Conservation (phyloP, 2,888 invertebrate genomes). For the Apeira syringaria region DNA sequence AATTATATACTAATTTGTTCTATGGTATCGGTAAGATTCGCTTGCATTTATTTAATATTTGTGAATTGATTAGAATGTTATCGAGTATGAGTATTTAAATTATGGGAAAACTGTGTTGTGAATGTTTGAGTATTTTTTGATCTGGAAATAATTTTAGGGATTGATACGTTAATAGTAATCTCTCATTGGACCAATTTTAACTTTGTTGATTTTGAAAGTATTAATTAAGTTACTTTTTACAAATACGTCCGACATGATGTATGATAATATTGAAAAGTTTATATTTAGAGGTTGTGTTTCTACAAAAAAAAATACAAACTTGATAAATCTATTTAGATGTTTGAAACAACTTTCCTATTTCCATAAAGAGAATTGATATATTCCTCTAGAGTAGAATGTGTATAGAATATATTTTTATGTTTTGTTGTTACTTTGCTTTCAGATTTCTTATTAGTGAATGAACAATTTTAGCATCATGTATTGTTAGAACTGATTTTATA, state of each 20-base stretch:
- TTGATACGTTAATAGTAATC: constrained; percentile 18
- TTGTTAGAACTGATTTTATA: not conserved
- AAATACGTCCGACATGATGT: no score
- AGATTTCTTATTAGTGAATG: not conserved
- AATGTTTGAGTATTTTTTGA: constrained; percentile 13
- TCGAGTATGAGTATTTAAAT: no score
- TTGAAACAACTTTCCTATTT: no score
- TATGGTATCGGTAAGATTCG: constrained; percentile 2
- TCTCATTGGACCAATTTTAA: constrained; percentile 28
- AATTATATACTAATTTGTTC: constrained; percentile 1
- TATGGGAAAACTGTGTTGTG: no score
- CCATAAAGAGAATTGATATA: no score
- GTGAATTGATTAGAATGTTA: no score
- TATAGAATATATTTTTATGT: no score
- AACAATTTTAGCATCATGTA: not conserved
- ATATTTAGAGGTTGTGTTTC: no score
- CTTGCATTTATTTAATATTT: constrained; percentile 7
- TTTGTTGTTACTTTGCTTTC: not conserved
- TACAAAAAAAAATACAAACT: no score
- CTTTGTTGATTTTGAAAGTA: constrained; percentile 1
- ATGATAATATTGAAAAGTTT: no score
- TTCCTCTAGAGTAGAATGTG: no score
- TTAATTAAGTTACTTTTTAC: not conserved
- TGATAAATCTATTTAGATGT: no score
- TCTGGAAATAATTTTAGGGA: constrained; percentile 11